phyloP scores from a whole-genome alignment of 2,113 vertebrate species.

The Chrysemys picta region DNA sequence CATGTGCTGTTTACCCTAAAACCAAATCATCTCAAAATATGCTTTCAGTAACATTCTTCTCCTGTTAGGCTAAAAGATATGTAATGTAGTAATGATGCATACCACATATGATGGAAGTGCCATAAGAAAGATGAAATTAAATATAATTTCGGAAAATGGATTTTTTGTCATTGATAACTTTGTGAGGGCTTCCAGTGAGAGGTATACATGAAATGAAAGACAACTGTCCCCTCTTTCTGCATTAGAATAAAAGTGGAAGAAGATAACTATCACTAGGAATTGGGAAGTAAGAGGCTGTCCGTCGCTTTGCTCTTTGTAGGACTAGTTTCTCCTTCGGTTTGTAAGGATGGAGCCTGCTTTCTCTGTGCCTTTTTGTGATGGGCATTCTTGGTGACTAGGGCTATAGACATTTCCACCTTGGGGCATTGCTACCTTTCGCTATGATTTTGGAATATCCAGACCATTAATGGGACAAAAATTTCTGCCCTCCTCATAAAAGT shows the following conservation, averaged over 20 bases:
- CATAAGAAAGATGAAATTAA: conserved; percentile 27
- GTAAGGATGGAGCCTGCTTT: background rate
- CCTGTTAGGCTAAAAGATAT: background rate
- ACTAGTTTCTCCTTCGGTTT: background rate
- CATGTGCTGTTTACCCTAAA: background rate
- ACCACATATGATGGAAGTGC: background rate
- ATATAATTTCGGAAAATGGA: background rate
- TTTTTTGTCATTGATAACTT: background rate
- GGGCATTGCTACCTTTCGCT: background rate
- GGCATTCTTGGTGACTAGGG: background rate
- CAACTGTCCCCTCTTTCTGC: background rate
- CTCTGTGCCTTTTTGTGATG: background rate
- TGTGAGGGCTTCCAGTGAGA: background rate
- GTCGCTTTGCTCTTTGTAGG: background rate
- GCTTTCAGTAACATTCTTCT: background rate
- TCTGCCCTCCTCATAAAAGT: too few species aligned
- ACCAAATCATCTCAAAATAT: background rate
- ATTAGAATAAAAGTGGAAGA: background rate
- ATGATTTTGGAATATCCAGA: background rate
- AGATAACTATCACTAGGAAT: background rate
- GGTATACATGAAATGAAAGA: background rate
- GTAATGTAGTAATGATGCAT: background rate
- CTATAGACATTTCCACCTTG: background rate
- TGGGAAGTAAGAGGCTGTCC: background rate
- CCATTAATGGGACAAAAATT: background rate